Percentiles rank a stretch among this genome's conserved stretches.
phyloP scores from a whole-genome alignment of 1,140 invertebrate species.

The Pogonus chalceus region DNA sequence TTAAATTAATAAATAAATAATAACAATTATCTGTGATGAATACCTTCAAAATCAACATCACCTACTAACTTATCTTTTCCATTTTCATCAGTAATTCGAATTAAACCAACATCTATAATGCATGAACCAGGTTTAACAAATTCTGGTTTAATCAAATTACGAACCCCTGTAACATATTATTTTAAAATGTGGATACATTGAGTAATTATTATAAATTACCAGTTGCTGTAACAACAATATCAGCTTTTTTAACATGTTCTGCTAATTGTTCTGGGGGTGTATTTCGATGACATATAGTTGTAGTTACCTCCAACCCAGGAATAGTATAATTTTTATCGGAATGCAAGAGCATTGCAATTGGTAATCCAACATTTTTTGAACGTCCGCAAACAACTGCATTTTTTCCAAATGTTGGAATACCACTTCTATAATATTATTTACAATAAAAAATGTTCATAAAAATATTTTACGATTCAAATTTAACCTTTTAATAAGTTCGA shows the following conservation, averaged over 20 bases:
- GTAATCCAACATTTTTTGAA: conserved; percentile 84
- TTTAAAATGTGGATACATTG: conserved; percentile 1
- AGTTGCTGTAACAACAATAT: conserved; percentile 73
- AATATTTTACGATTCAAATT: neutral
- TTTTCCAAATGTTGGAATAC: conserved; percentile 69
- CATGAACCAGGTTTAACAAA: conserved; percentile 85
- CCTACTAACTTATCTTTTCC: conserved; percentile 71
- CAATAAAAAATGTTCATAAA: conserved; percentile 3
- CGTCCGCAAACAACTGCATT: conserved; percentile 81
- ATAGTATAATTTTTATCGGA: conserved; percentile 45
- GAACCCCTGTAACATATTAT: conserved; percentile 47
- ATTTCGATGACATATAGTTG: conserved; percentile 77
- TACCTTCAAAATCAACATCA: conserved; percentile 77
- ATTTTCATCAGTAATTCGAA: conserved; percentile 49
- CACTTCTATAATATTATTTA: conserved; percentile 42
- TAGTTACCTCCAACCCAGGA: conserved; percentile 66
- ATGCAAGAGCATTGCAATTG: conserved; percentile 71
- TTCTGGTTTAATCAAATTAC: conserved; percentile 66
- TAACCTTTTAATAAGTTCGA: conserved; percentile 60
- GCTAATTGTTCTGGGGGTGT: conserved; percentile 68
- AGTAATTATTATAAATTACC: conserved; percentile 33
- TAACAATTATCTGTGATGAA: conserved; percentile 10
- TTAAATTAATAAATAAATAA: conserved; percentile 4
- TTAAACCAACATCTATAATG: conserved; percentile 83
- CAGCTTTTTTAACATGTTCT: conserved; percentile 58